A percentile compares a stretch with the other conserved stretches of the same genome.
These are phyloP conservation scores for Drosophila siamana DNA, from an alignment of 2,888 invertebrate species.

Conservation along the genomic window DNA sequence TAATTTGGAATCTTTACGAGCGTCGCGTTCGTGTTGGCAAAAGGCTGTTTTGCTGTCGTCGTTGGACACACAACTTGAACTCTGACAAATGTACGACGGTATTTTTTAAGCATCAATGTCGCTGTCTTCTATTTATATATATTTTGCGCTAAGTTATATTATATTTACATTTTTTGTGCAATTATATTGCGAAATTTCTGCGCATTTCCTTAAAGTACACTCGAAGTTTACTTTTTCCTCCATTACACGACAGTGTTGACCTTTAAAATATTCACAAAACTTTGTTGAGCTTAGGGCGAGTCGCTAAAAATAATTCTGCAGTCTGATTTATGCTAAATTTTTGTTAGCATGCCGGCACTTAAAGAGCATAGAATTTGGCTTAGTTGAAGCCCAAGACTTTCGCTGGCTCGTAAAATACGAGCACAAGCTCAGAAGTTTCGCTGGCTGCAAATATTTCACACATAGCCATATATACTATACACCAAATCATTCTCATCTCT, in stretches of 20 bases:
- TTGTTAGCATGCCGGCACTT: slow-evolving; percentile 45
- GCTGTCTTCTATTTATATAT: slow-evolving; percentile 8
- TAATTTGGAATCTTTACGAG: slow-evolving; percentile 75
- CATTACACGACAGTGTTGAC: slow-evolving; percentile 18
- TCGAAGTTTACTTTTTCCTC: slow-evolving; percentile 10
- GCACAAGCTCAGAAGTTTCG: neutral
- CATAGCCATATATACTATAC: neutral
- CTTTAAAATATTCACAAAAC: slow-evolving; percentile 23
- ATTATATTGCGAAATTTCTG: neutral
- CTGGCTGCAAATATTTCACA: slow-evolving; percentile 5
- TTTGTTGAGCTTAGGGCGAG: neutral
- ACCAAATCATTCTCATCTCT: slow-evolving; percentile 17
- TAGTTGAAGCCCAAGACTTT: slow-evolving; percentile 37
- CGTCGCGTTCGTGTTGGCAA: slow-evolving; percentile 25
- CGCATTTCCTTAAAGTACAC: neutral
- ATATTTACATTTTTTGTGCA: neutral
- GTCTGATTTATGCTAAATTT: slow-evolving; percentile 46
- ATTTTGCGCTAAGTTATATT: neutral
- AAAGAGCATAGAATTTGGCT: slow-evolving; percentile 38
- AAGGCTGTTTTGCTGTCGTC: slow-evolving; percentile 22
- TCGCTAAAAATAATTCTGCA: slow-evolving; percentile 3
- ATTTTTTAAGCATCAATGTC: too few relatives aligned
- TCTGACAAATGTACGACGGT: too few relatives aligned
- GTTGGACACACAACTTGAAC: neutral
- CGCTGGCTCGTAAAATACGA: slow-evolving; percentile 30